Evolutionary conservation across 2,797 vertebrate species (phyloP).

Genomic region (Myotis daubentonii): DNA sequence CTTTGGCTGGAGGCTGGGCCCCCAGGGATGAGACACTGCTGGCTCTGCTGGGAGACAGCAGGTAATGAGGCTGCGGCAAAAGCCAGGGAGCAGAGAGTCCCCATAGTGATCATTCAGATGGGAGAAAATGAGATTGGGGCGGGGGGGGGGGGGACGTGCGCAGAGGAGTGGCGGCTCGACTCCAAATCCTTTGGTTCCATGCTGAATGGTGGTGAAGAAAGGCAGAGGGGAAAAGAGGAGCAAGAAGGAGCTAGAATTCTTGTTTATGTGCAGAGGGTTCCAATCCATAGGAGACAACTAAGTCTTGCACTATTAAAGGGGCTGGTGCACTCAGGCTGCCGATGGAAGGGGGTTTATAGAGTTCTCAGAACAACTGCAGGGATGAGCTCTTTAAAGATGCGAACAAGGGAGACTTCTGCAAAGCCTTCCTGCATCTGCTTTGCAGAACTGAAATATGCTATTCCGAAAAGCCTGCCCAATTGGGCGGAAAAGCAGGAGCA

Average conservation of each 20-base stretch:
- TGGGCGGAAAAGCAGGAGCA: constrained; percentile 72
- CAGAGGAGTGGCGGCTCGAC: not conserved
- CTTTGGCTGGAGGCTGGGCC: not conserved
- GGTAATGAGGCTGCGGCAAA: constrained; percentile 54
- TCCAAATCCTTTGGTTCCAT: constrained; percentile 59
- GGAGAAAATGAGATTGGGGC: constrained; percentile 59
- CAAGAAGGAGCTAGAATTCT: constrained; percentile 30
- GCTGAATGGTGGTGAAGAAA: constrained; percentile 36
- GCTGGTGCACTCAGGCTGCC: constrained; percentile 46
- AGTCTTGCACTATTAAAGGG: constrained; percentile 50
- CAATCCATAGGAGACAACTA: constrained; percentile 64
- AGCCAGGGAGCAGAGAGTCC: constrained; percentile 42
- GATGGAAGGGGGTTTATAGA: constrained; percentile 49
- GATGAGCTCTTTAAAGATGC: constrained; percentile 72
- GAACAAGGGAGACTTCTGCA: constrained; percentile 58
- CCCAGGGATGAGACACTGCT: not conserved
- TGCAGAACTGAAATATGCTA: constrained; percentile 72
- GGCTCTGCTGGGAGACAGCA: constrained; percentile 3
- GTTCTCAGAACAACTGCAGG: constrained; percentile 67
- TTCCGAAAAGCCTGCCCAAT: constrained; percentile 75
- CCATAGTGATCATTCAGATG: not conserved
- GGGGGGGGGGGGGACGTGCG: not conserved
- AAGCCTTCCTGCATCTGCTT: constrained; percentile 69
- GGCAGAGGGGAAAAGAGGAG: not conserved
- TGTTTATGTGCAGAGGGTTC: constrained; percentile 65